Conservation (phyloP, 1,140 invertebrate genomes). For the Elymnias hypermnestra region DNA sequence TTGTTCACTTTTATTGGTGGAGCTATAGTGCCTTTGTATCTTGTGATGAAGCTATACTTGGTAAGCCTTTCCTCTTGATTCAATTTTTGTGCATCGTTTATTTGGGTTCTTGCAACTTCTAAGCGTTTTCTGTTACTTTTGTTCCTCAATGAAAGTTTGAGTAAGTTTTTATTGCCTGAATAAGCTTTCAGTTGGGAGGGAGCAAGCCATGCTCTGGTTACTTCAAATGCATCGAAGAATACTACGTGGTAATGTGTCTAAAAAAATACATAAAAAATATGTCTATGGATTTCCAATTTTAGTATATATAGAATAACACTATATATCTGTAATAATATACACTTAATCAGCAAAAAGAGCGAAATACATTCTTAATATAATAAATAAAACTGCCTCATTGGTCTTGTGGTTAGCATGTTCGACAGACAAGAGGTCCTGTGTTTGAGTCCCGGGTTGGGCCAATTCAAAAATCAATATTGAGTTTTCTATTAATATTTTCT, state of each 20-base stretch:
- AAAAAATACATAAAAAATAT: constrained; percentile 25
- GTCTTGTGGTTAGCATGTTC: too few species aligned
- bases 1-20: constrained; percentile 42
- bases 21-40: constrained; percentile 48
- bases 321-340: too few species aligned
- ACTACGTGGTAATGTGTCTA: constrained; percentile 80
- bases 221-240: constrained; percentile 76
- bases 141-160: constrained; percentile 22
- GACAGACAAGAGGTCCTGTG: too few species aligned
- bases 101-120: constrained; percentile 42
- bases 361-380: too few species aligned
- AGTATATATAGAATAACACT: too few species aligned
- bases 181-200: constrained; percentile 61
- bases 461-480: too few species aligned
- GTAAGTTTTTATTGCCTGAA: constrained; percentile 32
- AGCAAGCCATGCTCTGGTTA: constrained; percentile 76
- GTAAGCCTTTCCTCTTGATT: constrained; percentile 48
- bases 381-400: too few species aligned
- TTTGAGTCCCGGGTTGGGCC: too few species aligned
- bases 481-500: too few species aligned
- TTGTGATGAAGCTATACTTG: constrained; percentile 67
- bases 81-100: constrained; percentile 54
- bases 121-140: constrained; percentile 45
- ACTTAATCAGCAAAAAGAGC: too few species aligned
- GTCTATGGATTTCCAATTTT: background rate